Conservation (phyloP, 1,140 invertebrate species). For the Ceratina australensis region DNA sequence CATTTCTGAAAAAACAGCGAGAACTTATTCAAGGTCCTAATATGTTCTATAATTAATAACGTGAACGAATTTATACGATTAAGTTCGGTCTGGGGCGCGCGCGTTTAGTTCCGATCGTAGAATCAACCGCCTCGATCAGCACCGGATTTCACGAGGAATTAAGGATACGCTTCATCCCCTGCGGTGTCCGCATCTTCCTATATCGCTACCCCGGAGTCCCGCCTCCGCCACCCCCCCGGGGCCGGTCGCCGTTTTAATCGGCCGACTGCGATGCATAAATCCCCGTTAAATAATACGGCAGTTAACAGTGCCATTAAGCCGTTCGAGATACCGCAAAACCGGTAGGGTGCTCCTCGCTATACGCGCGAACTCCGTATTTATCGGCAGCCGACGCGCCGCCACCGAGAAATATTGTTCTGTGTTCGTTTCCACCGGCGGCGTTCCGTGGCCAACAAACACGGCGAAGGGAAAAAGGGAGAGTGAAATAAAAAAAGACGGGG, state of each 20-base stretch:
- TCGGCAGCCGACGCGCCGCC: constrained; percentile 58
- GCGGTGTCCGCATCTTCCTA: constrained; percentile 41
- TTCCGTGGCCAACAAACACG: constrained; percentile 30
- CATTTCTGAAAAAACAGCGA: no score
- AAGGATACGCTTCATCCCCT: constrained; percentile 47
- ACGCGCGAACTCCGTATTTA: constrained; percentile 65
- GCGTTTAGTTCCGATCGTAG: not conserved
- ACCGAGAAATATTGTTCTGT: constrained; percentile 63
- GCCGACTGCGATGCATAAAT: constrained; percentile 69
- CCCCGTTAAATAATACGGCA: constrained; percentile 71
- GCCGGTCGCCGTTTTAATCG: constrained; percentile 66
- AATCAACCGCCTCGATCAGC: constrained; percentile 4
- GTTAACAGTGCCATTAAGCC: constrained; percentile 71
- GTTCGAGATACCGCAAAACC: constrained; percentile 68
- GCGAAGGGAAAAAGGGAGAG: not conserved
- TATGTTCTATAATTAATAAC: no score
- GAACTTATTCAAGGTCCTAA: no score
- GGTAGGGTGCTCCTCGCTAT: constrained; percentile 46
- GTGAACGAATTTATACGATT: not conserved
- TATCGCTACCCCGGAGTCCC: constrained; percentile 18
- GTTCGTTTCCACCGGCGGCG: constrained; percentile 36
- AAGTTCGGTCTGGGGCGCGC: not conserved
- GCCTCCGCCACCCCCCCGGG: constrained; percentile 8
- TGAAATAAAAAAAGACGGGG: not conserved
- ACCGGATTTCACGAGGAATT: constrained; percentile 59